Evolutionary conservation across 2,113 vertebrate species (phyloP).

Genomic region (Tursiops truncatus): DNA sequence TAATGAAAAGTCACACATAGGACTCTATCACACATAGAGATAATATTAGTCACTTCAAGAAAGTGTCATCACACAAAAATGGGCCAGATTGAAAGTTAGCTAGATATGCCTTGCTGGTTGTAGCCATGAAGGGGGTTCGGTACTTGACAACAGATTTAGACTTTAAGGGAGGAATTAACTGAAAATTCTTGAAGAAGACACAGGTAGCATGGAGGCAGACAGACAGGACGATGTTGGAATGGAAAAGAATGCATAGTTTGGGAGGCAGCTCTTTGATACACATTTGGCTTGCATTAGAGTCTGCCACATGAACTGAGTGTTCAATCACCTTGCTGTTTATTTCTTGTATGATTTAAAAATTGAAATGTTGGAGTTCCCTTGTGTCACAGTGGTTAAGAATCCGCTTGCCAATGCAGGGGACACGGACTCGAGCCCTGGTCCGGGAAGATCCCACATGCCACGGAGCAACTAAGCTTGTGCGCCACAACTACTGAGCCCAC

Average conservation of each 20-base stretch:
- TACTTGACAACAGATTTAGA: not conserved
- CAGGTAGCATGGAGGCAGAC: not conserved
- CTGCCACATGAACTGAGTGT: not conserved
- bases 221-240: not conserved
- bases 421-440: too few species aligned
- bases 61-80: slow-evolving; percentile 20
- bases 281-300: not conserved
- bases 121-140: not conserved
- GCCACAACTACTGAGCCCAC: too few species aligned
- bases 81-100: not conserved
- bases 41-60: slow-evolving; percentile 23
- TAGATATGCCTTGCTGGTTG: not conserved
- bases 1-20: slow-evolving; percentile 56
- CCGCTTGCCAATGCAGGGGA: too few species aligned
- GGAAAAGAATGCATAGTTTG: not conserved
- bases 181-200: not conserved
- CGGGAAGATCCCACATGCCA: too few species aligned
- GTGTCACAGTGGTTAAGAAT: too few species aligned
- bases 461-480: too few species aligned
- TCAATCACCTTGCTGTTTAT: not conserved
- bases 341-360: slow-evolving; percentile 35
- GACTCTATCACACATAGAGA: slow-evolving; percentile 41
- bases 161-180: not conserved
- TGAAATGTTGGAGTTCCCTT: not conserved
- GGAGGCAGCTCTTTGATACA: not conserved